These are phyloP conservation scores for Drosophila paramelanica DNA, from an alignment of 2,888 invertebrate genomes.

Conservation along the genomic window DNA sequence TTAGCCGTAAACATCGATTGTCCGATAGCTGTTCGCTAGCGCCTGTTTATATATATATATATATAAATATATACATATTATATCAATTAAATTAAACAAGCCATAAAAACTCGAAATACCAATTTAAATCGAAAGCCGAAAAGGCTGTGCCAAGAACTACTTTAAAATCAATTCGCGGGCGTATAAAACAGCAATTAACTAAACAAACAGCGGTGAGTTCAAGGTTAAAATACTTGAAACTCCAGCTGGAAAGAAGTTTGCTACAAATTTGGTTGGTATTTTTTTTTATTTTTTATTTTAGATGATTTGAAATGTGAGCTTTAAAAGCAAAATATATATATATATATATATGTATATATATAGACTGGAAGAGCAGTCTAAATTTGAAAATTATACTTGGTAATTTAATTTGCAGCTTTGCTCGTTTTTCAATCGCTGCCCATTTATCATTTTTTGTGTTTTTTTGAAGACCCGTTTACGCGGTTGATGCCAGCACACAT, in stretches of 20 bases:
- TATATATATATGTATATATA: slow-evolving; percentile 6
- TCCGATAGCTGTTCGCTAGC: slow-evolving; percentile 6
- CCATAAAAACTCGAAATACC: slow-evolving; percentile 44
- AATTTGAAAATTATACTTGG: slow-evolving; percentile 49
- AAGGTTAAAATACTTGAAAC: slow-evolving; percentile 55
- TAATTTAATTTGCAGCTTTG: slow-evolving; percentile 67
- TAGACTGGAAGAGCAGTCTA: slow-evolving; percentile 15
- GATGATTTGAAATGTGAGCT: slow-evolving; percentile 36
- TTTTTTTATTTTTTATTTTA: neutral
- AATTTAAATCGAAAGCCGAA: slow-evolving; percentile 23
- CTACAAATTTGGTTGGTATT: slow-evolving; percentile 13
- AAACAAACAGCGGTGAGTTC: slow-evolving; percentile 58
- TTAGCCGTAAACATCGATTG: slow-evolving; percentile 32
- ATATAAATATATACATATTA: neutral
- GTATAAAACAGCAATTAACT: slow-evolving; percentile 64
- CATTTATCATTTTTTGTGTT: slow-evolving; percentile 66
- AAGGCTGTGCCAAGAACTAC: slow-evolving; percentile 42
- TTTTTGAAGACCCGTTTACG: slow-evolving; percentile 40
- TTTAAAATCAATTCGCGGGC: slow-evolving; percentile 64
- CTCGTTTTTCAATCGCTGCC: slow-evolving; percentile 42
- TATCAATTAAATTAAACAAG: slow-evolving; percentile 3
- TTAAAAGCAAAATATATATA: neutral
- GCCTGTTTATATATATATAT: neutral
- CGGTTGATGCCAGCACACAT: neutral
- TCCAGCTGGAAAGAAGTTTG: slow-evolving; percentile 36